phyloP scores from a whole-genome alignment of 2,797 vertebrate genomes.

The Ptychobarbus kaznakovi region DNA sequence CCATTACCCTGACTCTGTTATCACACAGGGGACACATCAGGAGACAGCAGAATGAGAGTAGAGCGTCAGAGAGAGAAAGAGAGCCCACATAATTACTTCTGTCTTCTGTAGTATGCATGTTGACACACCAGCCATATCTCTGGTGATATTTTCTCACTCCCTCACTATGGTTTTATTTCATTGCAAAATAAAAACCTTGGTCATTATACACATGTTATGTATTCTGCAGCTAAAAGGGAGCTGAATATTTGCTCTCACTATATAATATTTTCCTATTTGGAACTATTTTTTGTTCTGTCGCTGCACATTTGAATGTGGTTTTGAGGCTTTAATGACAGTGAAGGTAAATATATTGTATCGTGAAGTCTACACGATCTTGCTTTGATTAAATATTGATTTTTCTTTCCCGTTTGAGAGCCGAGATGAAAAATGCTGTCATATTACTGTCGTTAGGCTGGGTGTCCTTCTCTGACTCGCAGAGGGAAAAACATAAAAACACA shows the following conservation, averaged over 20 bases:
- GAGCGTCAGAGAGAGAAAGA: constrained; percentile 18
- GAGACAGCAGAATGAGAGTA: constrained; percentile 21
- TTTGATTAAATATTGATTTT: constrained; percentile 85
- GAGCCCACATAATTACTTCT: constrained; percentile 50
- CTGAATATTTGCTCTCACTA: neutral
- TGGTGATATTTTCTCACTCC: constrained; percentile 41
- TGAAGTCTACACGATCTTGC: constrained; percentile 73
- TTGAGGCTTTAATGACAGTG: constrained; percentile 47
- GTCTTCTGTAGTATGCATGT: constrained; percentile 28
- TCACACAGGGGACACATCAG: constrained; percentile 49
- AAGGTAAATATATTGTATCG: constrained; percentile 69
- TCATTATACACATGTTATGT: constrained; percentile 27
- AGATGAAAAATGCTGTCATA: constrained; percentile 78
- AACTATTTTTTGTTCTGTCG: constrained; percentile 26
- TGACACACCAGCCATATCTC: constrained; percentile 25
- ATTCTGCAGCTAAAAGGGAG: neutral
- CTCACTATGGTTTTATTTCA: constrained; percentile 3
- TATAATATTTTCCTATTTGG: constrained; percentile 12
- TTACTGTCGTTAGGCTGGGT: constrained; percentile 61
- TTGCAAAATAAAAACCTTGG: constrained; percentile 2
- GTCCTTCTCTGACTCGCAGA: constrained; percentile 30
- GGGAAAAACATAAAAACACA: constrained; percentile 15
- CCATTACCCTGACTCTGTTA: constrained; percentile 48
- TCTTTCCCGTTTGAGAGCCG: constrained; percentile 72
- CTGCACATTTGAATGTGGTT: constrained; percentile 42